A percentile compares a stretch with the other conserved stretches of the same genome.
These are phyloP conservation scores for Calypte anna DNA, from an alignment of 2,113 vertebrate genomes.

Conservation along the genomic window DNA sequence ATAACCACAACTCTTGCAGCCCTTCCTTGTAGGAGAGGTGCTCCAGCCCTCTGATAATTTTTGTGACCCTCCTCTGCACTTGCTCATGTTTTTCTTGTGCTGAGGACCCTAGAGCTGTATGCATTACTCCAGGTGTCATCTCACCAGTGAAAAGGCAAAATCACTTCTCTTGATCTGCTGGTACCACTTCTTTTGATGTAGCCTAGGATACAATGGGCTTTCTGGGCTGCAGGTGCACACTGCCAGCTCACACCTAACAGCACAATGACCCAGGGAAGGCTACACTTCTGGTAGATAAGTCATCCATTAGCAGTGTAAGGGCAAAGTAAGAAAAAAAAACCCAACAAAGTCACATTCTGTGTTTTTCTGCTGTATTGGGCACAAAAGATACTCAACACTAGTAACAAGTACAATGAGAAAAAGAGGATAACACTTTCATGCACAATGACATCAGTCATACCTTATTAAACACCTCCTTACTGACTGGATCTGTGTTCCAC, in stretches of 20 bases:
- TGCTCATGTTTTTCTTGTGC: rapidly evolving
- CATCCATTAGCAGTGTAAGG: not conserved
- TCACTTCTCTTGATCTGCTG: not conserved
- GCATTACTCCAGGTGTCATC: not conserved
- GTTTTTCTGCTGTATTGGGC: not conserved
- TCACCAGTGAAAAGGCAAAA: not conserved
- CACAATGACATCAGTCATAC: conserved; percentile 63
- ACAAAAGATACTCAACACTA: not conserved
- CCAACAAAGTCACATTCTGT: not conserved
- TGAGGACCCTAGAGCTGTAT: rapidly evolving
- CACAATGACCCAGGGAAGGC: not conserved
- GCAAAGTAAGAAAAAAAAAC: not conserved
- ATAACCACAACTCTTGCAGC: not conserved
- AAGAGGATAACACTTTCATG: not conserved
- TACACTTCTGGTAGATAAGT: not conserved
- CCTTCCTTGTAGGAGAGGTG: not conserved
- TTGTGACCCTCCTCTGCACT: not conserved
- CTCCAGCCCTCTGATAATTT: not conserved
- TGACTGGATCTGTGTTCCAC: conserved; percentile 80
- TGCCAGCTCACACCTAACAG: not conserved
- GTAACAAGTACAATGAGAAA: not conserved
- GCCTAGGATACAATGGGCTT: rapidly evolving
- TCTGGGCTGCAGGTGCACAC: not conserved
- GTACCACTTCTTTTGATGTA: rapidly evolving
- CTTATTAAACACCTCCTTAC: conserved; percentile 95